These are phyloP conservation scores for Ammodytes marinus DNA, from an alignment of 2,113 vertebrate genomes.

Conservation along the genomic window DNA sequence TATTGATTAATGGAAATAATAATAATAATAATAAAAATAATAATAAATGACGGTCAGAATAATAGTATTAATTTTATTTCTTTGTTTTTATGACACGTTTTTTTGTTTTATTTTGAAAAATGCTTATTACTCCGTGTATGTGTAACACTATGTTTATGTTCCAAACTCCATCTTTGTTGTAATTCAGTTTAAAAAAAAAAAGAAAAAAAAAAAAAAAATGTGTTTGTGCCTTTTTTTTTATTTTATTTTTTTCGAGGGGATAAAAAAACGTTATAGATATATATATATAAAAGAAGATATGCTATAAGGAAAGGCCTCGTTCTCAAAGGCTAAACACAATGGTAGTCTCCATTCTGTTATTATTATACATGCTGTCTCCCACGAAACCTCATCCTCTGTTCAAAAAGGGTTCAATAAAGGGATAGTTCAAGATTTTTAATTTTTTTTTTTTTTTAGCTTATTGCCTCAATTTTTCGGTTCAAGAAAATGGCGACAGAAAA, in stretches of 20 bases:
- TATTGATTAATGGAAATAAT: conserved; percentile 68
- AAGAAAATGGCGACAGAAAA: too few relatives aligned
- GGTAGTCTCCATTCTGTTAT: conserved; percentile 48
- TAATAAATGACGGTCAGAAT: conserved; percentile 72
- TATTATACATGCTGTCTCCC: conserved; percentile 58
- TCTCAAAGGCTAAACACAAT: conserved; percentile 44
- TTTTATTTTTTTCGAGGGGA: conserved; percentile 52
- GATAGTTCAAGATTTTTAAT: too few relatives aligned
- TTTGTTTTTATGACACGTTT: conserved; percentile 71
- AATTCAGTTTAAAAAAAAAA: too few relatives aligned
- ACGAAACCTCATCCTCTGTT: conserved; percentile 53
- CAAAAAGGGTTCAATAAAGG: conserved; percentile 47
- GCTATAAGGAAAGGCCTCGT: conserved; percentile 58
- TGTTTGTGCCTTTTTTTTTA: conserved; percentile 79
- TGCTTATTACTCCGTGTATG: conserved; percentile 71
- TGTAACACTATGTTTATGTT: too few relatives aligned
- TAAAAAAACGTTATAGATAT: not conserved
- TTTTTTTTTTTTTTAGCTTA: too few relatives aligned
- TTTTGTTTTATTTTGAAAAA: conserved; percentile 76
- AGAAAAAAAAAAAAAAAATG: too few relatives aligned
- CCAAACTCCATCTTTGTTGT: conserved; percentile 59
- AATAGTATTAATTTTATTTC: conserved; percentile 81
- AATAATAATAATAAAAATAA: conserved; percentile 63
- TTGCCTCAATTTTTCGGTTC: too few relatives aligned
- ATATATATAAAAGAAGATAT: not conserved